phyloP scores from a whole-genome alignment of 2,888 invertebrate genomes.

The Lissocephala sabroskyi region DNA sequence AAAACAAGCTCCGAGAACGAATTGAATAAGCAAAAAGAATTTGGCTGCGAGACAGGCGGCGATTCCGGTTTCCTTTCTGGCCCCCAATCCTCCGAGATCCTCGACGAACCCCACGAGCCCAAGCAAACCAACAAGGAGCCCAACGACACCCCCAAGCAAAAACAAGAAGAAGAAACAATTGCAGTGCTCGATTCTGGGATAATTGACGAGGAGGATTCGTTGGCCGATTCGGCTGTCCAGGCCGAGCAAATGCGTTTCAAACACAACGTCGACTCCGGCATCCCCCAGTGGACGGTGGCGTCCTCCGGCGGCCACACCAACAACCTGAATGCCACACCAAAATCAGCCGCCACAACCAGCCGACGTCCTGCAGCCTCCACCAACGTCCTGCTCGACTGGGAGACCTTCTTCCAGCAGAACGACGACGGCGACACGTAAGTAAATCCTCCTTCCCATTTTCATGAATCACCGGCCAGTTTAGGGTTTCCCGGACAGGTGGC shows the following conservation, averaged over 20 bases:
- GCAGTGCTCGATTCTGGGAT: constrained; percentile 41
- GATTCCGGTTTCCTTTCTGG: constrained; percentile 74
- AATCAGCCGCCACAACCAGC: constrained; percentile 9
- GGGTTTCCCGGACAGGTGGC: too few relatives aligned
- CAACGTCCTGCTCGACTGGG: constrained; percentile 74
- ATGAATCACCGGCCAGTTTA: constrained; percentile 55
- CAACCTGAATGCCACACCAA: constrained; percentile 39
- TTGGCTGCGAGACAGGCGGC: constrained; percentile 51
- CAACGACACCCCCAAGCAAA: constrained; percentile 12
- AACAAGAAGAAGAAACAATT: constrained; percentile 11
- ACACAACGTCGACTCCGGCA: constrained; percentile 78
- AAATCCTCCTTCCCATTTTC: constrained; percentile 39
- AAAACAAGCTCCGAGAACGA: constrained; percentile 26
- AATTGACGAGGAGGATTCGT: constrained; percentile 33
- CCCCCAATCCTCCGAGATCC: constrained; percentile 66
- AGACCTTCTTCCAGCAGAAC: constrained; percentile 82
- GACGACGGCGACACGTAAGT: constrained; percentile 93
- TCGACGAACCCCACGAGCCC: constrained; percentile 28
- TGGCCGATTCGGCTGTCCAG: constrained; percentile 17
- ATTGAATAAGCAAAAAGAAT: constrained; percentile 48
- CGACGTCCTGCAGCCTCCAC: constrained; percentile 26
- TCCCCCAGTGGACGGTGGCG: constrained; percentile 76
- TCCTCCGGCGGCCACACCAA: constrained; percentile 30
- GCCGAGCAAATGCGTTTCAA: constrained; percentile 75
- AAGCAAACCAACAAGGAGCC: not conserved